A percentile compares a stretch with the other conserved stretches of the same genome.
These are phyloP conservation scores for Porites cylindrica DNA, from an alignment of 92 coral and sea anemone species.

Conservation along the genomic window DNA sequence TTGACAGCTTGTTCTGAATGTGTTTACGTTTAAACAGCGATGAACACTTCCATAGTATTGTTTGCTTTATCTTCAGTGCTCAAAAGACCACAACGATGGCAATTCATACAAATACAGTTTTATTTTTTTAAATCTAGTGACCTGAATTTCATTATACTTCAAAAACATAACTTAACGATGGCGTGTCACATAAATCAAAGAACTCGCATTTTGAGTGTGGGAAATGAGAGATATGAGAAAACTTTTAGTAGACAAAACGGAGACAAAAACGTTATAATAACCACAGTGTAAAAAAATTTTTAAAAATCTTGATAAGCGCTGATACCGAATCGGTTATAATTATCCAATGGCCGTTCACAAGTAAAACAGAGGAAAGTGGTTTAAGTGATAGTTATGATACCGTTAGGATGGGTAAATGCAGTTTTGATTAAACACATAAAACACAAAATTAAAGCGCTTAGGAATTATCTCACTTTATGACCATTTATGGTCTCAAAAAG, in stretches of 20 bases:
- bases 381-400: conserved; percentile 21
- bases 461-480: not conserved
- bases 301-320: not conserved
- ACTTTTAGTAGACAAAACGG: conserved; percentile 10
- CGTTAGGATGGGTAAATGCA: conserved; percentile 8
- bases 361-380: not conserved
- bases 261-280: not conserved
- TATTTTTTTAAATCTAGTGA: no score
- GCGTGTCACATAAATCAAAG: no score
- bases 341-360: not conserved
- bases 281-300: not conserved
- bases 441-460: not conserved
- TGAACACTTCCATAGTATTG: no score
- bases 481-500: not conserved
- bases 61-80: not conserved
- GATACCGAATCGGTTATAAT: not conserved
- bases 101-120: not conserved
- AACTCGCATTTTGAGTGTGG: not conserved
- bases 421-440: not conserved
- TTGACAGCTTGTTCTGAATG: no score
- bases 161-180: no score
- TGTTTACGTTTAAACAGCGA: no score
- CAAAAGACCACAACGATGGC: not conserved
- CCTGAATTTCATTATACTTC: no score
- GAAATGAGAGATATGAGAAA: not conserved